Base-by-base conservation (phyloP, 1,140 invertebrate genomes). In the Scaptomyza hsui region DNA sequence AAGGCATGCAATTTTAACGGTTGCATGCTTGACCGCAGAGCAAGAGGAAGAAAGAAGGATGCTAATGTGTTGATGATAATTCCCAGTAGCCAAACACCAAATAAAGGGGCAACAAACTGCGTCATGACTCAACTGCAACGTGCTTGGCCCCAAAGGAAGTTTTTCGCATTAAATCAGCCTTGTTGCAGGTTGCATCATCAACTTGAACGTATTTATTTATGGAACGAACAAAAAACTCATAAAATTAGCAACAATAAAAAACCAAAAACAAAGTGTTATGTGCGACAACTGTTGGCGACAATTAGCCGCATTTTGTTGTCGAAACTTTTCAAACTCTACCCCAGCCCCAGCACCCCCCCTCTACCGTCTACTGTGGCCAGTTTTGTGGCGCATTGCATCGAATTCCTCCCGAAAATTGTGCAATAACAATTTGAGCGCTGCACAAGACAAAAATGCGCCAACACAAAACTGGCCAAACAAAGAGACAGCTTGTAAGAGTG, bases 361-460 rank as follows among this genome's bases (percentile, higher is more conserved):
- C 24, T 9, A 1, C 7, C 9, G 19, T 1, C 21, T 9, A 1
- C n/a, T 13, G n/a, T 56, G 41, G 41, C 44, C 61, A 64, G 39
- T 60, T 29, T 29, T 57, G 65, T 63, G 78, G 78, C 71, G 52
- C 26, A 70, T 78, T 83, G 80, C 80, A 85, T 75, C 79, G 59
- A 72, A 83, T 76, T 83, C 47, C 80, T 72, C 56, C 71, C 57
- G 56, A 81, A 81, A 81, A 82, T 86, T 88, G 78, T 88, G 82
- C 82, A 86, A 86, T 86, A 81, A 76, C 81, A 86, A 86, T 81
- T 86, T 86, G 81, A 78, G 77, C 81, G 81, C 81, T 85, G 80
- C 77, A 69, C 77, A 29, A 29, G 5, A 63, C 47, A 81, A 71
- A 85, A 80, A 86, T 83, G 80, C 67, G 79, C 68, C 10, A 69